Evolutionary conservation across 2,113 vertebrate species (phyloP).

Genomic region (Cottus gobio): DNA sequence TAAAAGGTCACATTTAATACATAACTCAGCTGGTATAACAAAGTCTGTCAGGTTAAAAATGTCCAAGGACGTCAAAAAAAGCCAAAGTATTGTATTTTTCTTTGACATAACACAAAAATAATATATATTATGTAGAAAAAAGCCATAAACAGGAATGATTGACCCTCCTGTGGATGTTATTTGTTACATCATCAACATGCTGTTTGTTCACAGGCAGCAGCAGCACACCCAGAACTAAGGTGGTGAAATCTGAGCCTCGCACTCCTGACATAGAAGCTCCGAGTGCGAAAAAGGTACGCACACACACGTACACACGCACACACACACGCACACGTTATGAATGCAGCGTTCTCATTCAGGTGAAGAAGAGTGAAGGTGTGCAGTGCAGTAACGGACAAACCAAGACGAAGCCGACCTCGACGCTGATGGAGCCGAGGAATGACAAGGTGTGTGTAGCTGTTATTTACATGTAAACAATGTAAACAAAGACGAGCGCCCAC

Average conservation of each 20-base stretch:
- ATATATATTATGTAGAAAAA: too few relatives aligned
- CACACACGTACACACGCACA: not conserved
- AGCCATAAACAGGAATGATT: too few relatives aligned
- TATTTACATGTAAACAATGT: too few relatives aligned
- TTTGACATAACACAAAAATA: too few relatives aligned
- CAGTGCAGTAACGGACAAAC: conserved; percentile 77
- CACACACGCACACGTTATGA: not conserved
- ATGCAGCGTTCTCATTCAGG: conserved; percentile 52
- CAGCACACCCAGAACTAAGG: conserved; percentile 63
- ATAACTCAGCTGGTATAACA: too few relatives aligned
- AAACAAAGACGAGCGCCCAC: too few relatives aligned
- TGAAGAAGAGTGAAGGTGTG: conserved; percentile 72
- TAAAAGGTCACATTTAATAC: too few relatives aligned
- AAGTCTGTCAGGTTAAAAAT: too few relatives aligned
- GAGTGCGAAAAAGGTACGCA: conserved; percentile 82
- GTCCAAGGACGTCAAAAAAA: too few relatives aligned
- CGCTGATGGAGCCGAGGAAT: conserved; percentile 53
- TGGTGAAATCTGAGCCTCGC: conserved; percentile 76
- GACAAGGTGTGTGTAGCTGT: conserved; percentile 78
- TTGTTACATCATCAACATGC: not conserved
- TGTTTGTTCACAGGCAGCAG: conserved; percentile 55
- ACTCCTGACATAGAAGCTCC: conserved; percentile 66
- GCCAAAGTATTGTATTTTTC: too few relatives aligned
- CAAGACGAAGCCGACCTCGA: conserved; percentile 53
- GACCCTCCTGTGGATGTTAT: not conserved